Base-by-base conservation (phyloP, 2,797 vertebrate genomes). In the Halcyon leucocephala region DNA sequence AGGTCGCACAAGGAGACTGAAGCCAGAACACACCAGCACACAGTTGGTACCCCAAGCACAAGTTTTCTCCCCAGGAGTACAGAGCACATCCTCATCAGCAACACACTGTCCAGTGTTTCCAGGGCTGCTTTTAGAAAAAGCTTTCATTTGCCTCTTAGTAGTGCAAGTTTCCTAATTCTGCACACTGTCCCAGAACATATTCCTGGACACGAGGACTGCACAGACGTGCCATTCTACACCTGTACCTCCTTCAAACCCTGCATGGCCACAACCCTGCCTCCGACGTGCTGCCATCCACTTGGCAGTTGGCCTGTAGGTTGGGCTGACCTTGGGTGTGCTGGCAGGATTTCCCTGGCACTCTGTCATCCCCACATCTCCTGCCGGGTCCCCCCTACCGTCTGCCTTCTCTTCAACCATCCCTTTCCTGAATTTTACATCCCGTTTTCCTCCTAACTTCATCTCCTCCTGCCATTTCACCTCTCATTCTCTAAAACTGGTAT, bases 321-420 rank as follows among this genome's bases (percentile, higher is more conserved):
- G 96, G 93, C 95, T 96, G 95, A 97, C 96, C 96, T 96, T 97
- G 96, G 96, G 95, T 94, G 89, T 96, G 95, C 95, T 97, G 96
- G 96, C 96, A 97, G 93, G 86, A 92, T 96, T 97, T 97, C 90
- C 89, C 93, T 97, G 95, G 96, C 96, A 97, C 93, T 96, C 94
- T 95, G 96, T 97, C 95, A 97, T 97, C 74, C 92, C 95, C 71
- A 28, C 2, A 6, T 79, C 90, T 95, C 95, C 96, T 93, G 95
- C 96, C 2, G 1, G 66, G 66, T 64, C n/a, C 67, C 79, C 78
- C 95, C 74, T 33, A 24, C 95, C 0, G 78, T 19, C 78, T 83
- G 55, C 95, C 92, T 96, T 96, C 18, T 0, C 83, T 96, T 95
- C 74, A 54, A 35, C 65, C 20, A 0, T 96, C 89, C 93, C 92